phyloP scores from a whole-genome alignment of 2,113 vertebrate species.

The Dinomys branickii region DNA sequence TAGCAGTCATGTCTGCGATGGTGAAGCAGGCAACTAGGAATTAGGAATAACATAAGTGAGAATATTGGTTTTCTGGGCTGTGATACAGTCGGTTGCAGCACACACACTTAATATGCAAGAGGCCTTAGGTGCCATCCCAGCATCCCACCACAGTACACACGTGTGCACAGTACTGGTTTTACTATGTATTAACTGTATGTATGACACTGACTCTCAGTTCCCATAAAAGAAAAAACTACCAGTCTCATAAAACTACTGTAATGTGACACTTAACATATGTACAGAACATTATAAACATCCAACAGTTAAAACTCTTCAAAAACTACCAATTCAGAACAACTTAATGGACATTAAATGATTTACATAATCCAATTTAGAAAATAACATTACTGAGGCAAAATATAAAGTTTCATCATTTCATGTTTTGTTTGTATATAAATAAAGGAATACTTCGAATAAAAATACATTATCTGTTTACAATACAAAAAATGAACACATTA shows the following conservation, averaged over 20 bases:
- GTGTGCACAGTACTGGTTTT: neutral
- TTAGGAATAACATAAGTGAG: constrained; percentile 15
- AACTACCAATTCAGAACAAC: neutral
- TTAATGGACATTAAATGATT: neutral
- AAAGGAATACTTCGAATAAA: constrained; percentile 32
- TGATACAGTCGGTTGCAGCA: neutral
- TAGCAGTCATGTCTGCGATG: neutral
- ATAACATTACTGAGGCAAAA: neutral
- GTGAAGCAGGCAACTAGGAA: neutral
- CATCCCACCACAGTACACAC: neutral
- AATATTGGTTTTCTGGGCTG: neutral
- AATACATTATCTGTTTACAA: neutral
- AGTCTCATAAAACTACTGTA: neutral
- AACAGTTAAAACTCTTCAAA: neutral
- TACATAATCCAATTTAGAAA: constrained; percentile 5
- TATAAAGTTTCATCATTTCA: neutral
- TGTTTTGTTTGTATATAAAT: constrained; percentile 11
- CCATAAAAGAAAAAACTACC: constrained; percentile 3
- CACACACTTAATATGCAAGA: neutral
- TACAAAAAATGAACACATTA: neutral
- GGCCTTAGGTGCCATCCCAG: neutral
- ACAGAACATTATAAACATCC: neutral
- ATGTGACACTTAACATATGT: constrained; percentile 20
- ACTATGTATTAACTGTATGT: neutral
- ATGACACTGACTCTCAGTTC: neutral